phyloP scores from a whole-genome alignment of 2,113 vertebrate genomes.

The Todiramphus saurophagus region DNA sequence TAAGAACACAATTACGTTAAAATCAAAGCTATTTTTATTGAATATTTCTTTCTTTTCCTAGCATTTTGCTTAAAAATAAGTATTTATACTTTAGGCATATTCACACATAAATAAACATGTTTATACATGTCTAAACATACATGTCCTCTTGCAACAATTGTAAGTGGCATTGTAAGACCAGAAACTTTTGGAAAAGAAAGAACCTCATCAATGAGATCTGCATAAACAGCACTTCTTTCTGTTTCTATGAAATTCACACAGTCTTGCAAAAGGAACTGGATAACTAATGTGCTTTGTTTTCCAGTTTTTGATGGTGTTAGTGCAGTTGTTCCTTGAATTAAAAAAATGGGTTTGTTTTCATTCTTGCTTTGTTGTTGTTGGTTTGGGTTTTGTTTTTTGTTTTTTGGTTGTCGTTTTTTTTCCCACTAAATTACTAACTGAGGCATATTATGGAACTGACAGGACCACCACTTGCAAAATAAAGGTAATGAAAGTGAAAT shows the following conservation, averaged over 20 bases:
- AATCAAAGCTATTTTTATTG: neutral
- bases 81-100: neutral
- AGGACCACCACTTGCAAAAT: neutral
- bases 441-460: neutral
- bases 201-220: neutral
- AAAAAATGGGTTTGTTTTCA: neutral
- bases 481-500: constrained; percentile 10
- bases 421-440: neutral
- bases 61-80: neutral
- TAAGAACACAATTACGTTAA: neutral
- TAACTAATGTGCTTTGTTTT: neutral
- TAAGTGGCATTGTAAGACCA: neutral
- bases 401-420: neutral
- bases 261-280: neutral
- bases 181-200: neutral
- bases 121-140: neutral
- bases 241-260: neutral
- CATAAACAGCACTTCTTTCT: neutral
- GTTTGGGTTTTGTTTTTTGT: neutral
- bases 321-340: neutral
- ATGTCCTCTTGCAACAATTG: neutral
- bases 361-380: neutral
- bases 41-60: neutral
- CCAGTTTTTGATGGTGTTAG: accelerated
- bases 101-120: neutral